Percentiles rank a stretch among this genome's conserved stretches.
Evolutionary conservation across 2,888 invertebrate species (phyloP).

Genomic region (Tipula confusa): DNA sequence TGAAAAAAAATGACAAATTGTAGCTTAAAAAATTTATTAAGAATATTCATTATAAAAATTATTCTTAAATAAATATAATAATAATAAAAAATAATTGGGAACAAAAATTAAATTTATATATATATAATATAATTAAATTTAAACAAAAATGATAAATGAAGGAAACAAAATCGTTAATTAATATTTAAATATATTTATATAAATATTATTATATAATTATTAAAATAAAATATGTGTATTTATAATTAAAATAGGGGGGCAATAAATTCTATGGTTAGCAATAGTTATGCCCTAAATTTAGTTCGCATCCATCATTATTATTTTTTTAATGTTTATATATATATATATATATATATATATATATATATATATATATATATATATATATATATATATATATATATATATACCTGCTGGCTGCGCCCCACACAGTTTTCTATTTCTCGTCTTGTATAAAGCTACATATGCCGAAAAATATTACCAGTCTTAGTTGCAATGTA

Average conservation of each 20-base stretch:
- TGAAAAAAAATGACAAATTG: background rate
- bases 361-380: background rate
- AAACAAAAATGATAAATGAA: conserved; percentile 1
- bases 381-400: too few relatives aligned
- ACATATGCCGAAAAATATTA: too few relatives aligned
- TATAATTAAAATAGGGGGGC: too few relatives aligned
- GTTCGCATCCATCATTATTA: too few relatives aligned
- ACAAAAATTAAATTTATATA: conserved; percentile 9
- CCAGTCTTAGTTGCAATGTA: too few relatives aligned
- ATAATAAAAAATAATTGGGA: conserved; percentile 10
- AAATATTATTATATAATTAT: background rate
- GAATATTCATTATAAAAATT: background rate
- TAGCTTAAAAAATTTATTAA: background rate
- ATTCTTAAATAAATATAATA: background rate
- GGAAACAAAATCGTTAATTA: conserved; percentile 15
- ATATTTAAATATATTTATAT: conserved; percentile 25
- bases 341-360: background rate
- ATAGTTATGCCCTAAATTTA: too few relatives aligned
- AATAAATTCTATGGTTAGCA: too few relatives aligned
- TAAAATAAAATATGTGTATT: background rate
- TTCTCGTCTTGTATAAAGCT: too few relatives aligned
- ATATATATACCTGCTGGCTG: too few relatives aligned
- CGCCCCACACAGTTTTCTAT: background rate
- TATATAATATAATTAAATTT: conserved; percentile 17
- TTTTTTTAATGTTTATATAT: too few relatives aligned